Conservation (phyloP, 2,888 invertebrate species). For the Epinotia nisella region DNA sequence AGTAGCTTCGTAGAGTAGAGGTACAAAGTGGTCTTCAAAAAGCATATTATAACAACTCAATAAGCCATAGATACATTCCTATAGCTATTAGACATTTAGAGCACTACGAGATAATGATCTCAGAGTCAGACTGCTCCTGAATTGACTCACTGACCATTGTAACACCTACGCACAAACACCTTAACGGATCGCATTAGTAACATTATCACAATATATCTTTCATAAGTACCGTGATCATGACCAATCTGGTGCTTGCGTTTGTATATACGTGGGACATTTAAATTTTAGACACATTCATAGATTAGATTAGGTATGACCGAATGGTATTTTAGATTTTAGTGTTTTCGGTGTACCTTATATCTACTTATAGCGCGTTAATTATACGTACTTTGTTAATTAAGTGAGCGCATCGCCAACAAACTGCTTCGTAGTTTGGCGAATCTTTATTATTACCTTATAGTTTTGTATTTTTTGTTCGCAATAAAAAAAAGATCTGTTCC, state of each 20-base stretch:
- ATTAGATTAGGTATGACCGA: no score
- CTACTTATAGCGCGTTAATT: no score
- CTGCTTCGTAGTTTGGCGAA: no score
- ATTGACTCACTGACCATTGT: constrained; percentile 35
- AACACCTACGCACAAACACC: constrained; percentile 35
- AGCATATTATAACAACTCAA: not conserved
- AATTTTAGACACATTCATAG: not conserved
- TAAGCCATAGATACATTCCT: not conserved
- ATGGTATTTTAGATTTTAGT: no score
- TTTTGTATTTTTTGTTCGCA: no score
- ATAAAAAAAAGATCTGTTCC: no score
- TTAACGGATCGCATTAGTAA: constrained; percentile 12
- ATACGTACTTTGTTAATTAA: no score
- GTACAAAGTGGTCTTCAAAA: no score
- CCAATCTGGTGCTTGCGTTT: not conserved
- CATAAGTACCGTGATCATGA: constrained; percentile 1
- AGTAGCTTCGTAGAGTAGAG: no score
- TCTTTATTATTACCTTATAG: no score
- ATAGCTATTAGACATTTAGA: constrained; percentile 18
- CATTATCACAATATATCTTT: not conserved
- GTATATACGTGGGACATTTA: not conserved
- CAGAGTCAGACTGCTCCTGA: constrained; percentile 14
- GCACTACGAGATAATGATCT: constrained; percentile 33
- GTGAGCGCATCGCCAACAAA: no score
- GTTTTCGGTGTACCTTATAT: no score